Evolutionary conservation across 2,888 invertebrate genomes (phyloP).

Genomic region (Gari tellinella): DNA sequence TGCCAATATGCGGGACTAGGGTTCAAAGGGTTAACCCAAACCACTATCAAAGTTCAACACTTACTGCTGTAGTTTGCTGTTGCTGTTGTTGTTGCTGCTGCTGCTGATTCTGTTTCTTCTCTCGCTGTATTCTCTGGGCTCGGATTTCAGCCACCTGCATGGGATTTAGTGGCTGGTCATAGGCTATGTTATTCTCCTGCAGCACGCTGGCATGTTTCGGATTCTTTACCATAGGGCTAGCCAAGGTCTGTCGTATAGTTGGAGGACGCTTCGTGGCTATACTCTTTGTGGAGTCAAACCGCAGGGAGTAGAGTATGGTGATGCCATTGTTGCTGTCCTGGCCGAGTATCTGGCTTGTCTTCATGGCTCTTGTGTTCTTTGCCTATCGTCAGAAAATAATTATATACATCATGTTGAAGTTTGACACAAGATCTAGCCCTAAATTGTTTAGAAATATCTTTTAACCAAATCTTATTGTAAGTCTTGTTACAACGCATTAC

Average conservation of each 20-base stretch:
- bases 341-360: constrained; percentile 90
- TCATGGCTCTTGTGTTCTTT: constrained; percentile 89
- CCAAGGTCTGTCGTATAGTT: constrained; percentile 90
- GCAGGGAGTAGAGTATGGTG: constrained; percentile 88
- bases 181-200: constrained; percentile 92
- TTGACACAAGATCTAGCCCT: no score
- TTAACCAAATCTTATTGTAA: no score
- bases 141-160: constrained; percentile 86
- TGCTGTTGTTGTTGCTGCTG: constrained; percentile 39
- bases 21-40: no score
- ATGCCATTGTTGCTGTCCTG: constrained; percentile 92
- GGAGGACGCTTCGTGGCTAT: constrained; percentile 87
- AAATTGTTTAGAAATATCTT: no score
- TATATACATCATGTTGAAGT: no score
- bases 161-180: constrained; percentile 93
- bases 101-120: constrained; percentile 75
- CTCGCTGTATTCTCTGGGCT: constrained; percentile 93
- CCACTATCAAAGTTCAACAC: no score
- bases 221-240: constrained; percentile 90
- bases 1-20: no score
- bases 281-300: constrained; percentile 91
- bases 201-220: constrained; percentile 93
- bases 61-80: constrained; percentile 47
- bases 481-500: no score
- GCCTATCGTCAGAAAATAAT: constrained; percentile 84